phyloP scores from a whole-genome alignment of 1,140 invertebrate species.

The Drosophila burlai region DNA sequence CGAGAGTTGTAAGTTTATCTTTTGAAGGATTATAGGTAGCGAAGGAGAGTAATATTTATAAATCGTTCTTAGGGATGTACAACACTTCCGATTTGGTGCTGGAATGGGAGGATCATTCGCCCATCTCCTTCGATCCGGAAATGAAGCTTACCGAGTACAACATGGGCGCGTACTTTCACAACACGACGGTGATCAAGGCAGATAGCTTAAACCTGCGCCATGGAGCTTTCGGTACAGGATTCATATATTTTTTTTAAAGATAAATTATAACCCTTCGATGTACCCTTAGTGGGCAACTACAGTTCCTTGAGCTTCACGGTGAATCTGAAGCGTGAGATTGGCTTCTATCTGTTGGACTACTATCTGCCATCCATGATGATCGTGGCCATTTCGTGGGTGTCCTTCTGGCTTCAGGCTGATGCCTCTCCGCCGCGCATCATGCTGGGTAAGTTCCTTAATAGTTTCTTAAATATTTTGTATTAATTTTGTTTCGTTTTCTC shows the following conservation, averaged over 20 bases:
- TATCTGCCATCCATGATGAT: conserved; percentile 95
- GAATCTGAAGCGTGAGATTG: conserved; percentile 92
- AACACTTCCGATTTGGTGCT: conserved; percentile 90
- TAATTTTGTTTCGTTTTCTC: conserved; percentile 40
- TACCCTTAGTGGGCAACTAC: conserved; percentile 90
- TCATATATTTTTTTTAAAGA: not conserved
- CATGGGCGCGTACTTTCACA: conserved; percentile 89
- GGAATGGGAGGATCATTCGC: conserved; percentile 90
- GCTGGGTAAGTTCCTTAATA: conserved; percentile 87
- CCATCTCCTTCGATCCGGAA: conserved; percentile 91
- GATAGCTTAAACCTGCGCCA: conserved; percentile 87
- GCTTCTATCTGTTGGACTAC: conserved; percentile 95
- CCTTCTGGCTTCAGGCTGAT: conserved; percentile 95
- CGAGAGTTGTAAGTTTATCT: conserved; percentile 90
- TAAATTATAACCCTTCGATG: not conserved
- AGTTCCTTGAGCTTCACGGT: conserved; percentile 92
- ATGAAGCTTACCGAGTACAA: conserved; percentile 93
- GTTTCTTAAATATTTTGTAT: not conserved
- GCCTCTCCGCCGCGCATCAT: conserved; percentile 93
- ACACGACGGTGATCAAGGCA: conserved; percentile 87
- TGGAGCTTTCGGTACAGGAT: conserved; percentile 88
- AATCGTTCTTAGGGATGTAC: conserved; percentile 88
- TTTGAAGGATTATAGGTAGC: not conserved
- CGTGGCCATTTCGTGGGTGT: conserved; percentile 95
- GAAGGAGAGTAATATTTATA: not conserved